These are phyloP conservation scores for Cariama cristata DNA, from an alignment of 2,113 vertebrate genomes.

Conservation along the genomic window DNA sequence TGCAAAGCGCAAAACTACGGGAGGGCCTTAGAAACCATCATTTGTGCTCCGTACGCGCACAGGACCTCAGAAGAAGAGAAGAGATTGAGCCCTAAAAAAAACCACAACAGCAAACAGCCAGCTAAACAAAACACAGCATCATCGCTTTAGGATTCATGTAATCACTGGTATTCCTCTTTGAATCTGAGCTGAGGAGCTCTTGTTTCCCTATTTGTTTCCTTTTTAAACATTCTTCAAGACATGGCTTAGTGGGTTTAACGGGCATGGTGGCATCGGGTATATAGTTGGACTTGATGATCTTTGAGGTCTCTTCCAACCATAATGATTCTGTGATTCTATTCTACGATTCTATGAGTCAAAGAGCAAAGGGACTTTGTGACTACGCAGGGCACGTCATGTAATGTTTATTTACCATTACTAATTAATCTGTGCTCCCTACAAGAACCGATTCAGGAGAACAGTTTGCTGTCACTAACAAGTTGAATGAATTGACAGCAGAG, in stretches of 20 bases:
- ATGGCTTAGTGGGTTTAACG: too few species aligned
- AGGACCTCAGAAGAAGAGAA: background rate
- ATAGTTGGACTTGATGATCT: too few species aligned
- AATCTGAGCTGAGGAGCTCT: background rate
- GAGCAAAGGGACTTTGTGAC: background rate
- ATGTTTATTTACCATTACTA: background rate
- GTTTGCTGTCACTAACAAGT: background rate
- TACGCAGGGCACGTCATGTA: rapidly evolving
- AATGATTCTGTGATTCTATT: too few species aligned
- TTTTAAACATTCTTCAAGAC: background rate
- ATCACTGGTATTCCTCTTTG: background rate
- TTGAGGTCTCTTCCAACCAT: too few species aligned
- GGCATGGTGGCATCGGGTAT: too few species aligned
- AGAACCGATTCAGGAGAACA: background rate
- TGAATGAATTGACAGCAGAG: background rate
- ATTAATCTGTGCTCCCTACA: background rate
- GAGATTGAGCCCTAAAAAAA: background rate
- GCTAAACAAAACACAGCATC: background rate
- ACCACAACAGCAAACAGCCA: background rate
- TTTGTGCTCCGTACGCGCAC: background rate
- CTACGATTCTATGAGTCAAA: background rate
- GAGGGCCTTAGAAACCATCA: background rate
- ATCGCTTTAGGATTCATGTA: background rate
- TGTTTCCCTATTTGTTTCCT: background rate
- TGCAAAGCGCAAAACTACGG: background rate